Evolutionary conservation across 2,797 vertebrate species (phyloP), one percentile per base, ranked within the genome.

Genomic region (Rallus crepitans): DNA sequence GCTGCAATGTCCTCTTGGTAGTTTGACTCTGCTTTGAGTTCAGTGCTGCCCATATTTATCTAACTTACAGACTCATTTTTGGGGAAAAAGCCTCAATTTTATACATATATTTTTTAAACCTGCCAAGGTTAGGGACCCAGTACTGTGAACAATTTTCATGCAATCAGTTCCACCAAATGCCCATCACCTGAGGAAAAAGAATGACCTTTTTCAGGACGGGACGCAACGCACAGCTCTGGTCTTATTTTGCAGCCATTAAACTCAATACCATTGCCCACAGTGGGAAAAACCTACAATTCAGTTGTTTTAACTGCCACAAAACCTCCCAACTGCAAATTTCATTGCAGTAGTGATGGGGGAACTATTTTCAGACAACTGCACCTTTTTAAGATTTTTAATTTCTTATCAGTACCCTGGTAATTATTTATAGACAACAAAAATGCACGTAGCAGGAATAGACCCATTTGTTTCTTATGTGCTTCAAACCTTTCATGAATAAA

Each of bases 1-100:
- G 85, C 94, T 94, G 88, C 91, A 91, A 82, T 90, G 95, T 94
- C 95, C 91, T 96, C 65, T 87, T 92, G 86, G 90, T 87, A 89
- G 93, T 96, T 96, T 96, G 95, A 94, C 90, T 95, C 88, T 85
- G 82, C 93, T 93, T 94, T 90, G 88, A 92, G 92, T 91, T 96
- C 81, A 71, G 75, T 45, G 81, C 78, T 96, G 88, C 75, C 90
- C 78, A 56, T 96, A 93, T 95, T 95, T 95, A 92, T 96, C 90
- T 95, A 96, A 94, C 88, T 96, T 95, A 95, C 86, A 93, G 93
- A 60, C 78, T 94, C 89, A 82, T 93, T 92, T 89, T 4, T 3
- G 68, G 87, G 31, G 5, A 33, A 15, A 96, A 84, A 76, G 56
- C 81, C 69, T 93, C 83, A 84, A 82, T 94, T 94, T 92, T 82